Evolutionary conservation across 2,113 vertebrate genomes (phyloP).

Genomic region (Eubucco bourcierii): DNA sequence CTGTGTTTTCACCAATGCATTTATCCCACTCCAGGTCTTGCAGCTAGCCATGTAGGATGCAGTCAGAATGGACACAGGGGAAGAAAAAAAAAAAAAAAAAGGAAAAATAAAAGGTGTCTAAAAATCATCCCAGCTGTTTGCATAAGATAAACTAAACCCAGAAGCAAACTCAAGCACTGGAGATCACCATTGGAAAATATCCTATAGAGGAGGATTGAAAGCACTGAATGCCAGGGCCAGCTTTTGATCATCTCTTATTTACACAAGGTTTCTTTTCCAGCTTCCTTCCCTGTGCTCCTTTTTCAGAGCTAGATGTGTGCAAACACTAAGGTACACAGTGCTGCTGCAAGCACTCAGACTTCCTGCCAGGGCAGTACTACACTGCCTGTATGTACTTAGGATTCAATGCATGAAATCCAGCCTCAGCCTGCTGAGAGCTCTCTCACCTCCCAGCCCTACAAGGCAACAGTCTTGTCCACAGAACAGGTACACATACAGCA

Average conservation of each 20-base stretch:
- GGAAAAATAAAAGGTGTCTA: background rate
- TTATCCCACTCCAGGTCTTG: background rate
- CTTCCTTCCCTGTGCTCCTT: background rate
- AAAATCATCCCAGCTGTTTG: background rate
- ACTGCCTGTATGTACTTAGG: background rate
- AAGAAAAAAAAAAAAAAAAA: background rate
- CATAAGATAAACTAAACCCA: background rate
- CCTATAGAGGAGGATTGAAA: background rate
- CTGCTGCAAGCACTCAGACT: background rate
- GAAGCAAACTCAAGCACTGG: background rate
- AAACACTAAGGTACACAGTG: background rate
- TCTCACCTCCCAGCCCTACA: background rate
- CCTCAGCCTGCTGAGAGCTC: background rate
- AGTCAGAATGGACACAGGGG: background rate
- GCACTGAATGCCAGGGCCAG: background rate
- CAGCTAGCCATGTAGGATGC: background rate
- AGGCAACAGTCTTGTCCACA: background rate
- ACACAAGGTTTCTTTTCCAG: background rate
- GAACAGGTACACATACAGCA: background rate
- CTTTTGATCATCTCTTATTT: background rate
- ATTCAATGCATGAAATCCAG: background rate
- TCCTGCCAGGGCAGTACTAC: background rate
- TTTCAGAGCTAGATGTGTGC: background rate
- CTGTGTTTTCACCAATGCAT: background rate
- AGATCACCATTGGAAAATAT: background rate